phyloP scores from a whole-genome alignment of 1,140 invertebrate genomes.

The Diplogasteroides magnus region DNA sequence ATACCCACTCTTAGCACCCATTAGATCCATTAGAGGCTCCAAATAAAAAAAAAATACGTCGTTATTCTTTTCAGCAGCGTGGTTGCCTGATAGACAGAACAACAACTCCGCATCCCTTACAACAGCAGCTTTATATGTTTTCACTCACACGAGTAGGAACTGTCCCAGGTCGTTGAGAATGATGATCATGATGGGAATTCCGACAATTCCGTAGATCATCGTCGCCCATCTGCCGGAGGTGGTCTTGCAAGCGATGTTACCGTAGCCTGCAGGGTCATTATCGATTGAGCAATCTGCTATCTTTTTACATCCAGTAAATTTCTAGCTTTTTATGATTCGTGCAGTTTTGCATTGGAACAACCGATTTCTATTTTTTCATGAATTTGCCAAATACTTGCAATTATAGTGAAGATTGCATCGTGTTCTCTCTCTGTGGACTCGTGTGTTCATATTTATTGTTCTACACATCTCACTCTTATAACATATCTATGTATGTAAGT shows the following conservation, averaged over 20 bases:
- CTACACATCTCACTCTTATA: too few relatives aligned
- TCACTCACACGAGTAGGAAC: too few relatives aligned
- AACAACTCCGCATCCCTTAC: too few relatives aligned
- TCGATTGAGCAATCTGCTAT: neutral
- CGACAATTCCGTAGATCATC: slow-evolving; percentile 34
- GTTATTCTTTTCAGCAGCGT: too few relatives aligned
- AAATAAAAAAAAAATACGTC: too few relatives aligned
- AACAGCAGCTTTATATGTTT: too few relatives aligned
- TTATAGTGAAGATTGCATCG: slow-evolving; percentile 6
- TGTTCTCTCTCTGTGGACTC: too few relatives aligned
- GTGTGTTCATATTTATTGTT: too few relatives aligned
- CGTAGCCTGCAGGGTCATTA: slow-evolving; percentile 25
- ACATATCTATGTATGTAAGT: too few relatives aligned
- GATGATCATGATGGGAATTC: slow-evolving; percentile 35
- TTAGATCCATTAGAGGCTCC: too few relatives aligned
- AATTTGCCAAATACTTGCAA: slow-evolving; percentile 2
- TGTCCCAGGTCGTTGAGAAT: slow-evolving; percentile 36
- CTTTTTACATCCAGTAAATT: neutral
- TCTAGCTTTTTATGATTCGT: neutral
- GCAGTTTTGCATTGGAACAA: neutral
- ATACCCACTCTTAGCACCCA: too few relatives aligned
- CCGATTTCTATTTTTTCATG: neutral
- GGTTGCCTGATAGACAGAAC: too few relatives aligned
- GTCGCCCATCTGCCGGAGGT: slow-evolving; percentile 24
- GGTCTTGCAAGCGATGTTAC: slow-evolving; percentile 26